phyloP scores from a whole-genome alignment of 1,140 invertebrate species.

The Drosophila subobscura region DNA sequence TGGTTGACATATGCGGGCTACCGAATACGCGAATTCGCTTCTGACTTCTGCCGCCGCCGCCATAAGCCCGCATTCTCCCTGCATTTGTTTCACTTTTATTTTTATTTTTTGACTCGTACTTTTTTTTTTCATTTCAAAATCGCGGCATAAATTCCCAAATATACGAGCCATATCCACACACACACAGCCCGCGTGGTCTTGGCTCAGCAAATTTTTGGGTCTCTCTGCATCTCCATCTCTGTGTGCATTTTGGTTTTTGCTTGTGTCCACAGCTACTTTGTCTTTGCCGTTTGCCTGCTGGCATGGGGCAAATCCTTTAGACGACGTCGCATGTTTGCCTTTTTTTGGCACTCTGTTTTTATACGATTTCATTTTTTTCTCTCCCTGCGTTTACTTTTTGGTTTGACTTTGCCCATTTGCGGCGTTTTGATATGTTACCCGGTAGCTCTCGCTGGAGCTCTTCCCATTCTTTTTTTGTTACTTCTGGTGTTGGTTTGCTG shows the following conservation, averaged over 20 bases:
- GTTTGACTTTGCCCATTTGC: conserved; percentile 68
- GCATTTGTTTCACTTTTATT: conserved; percentile 61
- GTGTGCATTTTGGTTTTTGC: conserved; percentile 11
- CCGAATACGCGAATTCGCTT: conserved; percentile 44
- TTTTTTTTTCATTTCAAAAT: conserved; percentile 53
- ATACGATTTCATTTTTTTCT: conserved; percentile 67
- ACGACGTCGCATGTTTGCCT: conserved; percentile 74
- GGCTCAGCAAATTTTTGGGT: conserved; percentile 48
- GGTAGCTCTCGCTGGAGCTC: conserved; percentile 55
- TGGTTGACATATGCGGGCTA: conserved; percentile 47
- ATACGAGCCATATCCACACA: conserved; percentile 37
- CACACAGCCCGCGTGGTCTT: conserved; percentile 7
- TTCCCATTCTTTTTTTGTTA: conserved; percentile 20
- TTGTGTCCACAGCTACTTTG: conserved; percentile 61
- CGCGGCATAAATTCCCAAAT: conserved; percentile 72
- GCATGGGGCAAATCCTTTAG: conserved; percentile 73
- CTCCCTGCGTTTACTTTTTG: conserved; percentile 27
- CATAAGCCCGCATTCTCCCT: conserved; percentile 18
- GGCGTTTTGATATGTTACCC: conserved; percentile 80
- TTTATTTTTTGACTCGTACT: conserved; percentile 29
- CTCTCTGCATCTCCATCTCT: not conserved
- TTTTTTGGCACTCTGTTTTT: conserved; percentile 66
- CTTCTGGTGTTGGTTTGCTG: conserved; percentile 60
- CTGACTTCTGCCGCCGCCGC: conserved; percentile 39
- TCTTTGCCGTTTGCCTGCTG: conserved; percentile 52